A percentile compares a stretch with the other conserved stretches of the same genome.
phyloP scores from a whole-genome alignment of 1,140 invertebrate genomes.

The Megalonaias nervosa region DNA sequence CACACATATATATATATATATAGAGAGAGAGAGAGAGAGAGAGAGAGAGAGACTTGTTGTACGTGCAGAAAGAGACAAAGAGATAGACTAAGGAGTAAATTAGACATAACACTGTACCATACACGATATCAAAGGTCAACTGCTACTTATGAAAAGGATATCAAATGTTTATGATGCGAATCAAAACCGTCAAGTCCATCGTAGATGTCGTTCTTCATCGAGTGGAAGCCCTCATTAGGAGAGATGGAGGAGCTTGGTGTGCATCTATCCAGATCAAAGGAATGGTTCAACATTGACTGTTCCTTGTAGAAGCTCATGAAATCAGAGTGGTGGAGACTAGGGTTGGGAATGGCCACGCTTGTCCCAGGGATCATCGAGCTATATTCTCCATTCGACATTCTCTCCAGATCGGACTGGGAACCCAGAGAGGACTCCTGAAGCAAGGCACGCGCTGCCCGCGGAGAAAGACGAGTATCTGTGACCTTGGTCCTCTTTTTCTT shows the following conservation, averaged over 20 bases:
- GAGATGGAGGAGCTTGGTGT: constrained; percentile 56
- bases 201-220: constrained; percentile 57
- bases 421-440: constrained; percentile 61
- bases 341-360: constrained; percentile 96
- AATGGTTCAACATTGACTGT: constrained; percentile 67
- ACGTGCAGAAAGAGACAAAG: no score
- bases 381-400: constrained; percentile 25
- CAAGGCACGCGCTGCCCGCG: constrained; percentile 72
- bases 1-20: no score
- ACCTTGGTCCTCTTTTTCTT: constrained; percentile 95
- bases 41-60: no score
- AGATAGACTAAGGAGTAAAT: no score
- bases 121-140: no score
- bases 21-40: no score
- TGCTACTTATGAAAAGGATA: constrained; percentile 69
- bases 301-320: constrained; percentile 81
- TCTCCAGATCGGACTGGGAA: constrained; percentile 34
- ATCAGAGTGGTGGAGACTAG: constrained; percentile 94
- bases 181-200: constrained; percentile 45
- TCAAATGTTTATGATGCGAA: constrained; percentile 62
- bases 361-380: constrained; percentile 78
- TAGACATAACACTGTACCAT: no score
- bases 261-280: constrained; percentile 45
- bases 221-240: constrained; percentile 49
- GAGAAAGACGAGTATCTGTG: constrained; percentile 95